Evolutionary conservation across 1,140 invertebrate species (phyloP), one percentile per base, ranked within the genome.

Genomic region (Bombus picipes): DNA sequence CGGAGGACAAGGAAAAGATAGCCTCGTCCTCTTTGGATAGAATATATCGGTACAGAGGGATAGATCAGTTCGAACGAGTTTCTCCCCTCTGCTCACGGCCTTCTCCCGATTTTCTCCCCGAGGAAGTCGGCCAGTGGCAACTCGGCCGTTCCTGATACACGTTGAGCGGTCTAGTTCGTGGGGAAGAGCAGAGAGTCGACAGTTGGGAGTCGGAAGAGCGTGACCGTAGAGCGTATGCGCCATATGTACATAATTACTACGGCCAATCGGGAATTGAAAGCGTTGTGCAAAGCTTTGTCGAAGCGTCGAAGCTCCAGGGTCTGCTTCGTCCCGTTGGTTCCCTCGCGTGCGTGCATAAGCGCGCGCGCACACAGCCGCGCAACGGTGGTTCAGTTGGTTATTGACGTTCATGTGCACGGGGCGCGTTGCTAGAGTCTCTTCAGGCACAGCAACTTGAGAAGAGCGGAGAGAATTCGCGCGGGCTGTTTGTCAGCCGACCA

Each of bases 341-440:
- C 75, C 87, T 86, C 59, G 71, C 59, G 47, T 80, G 65, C 83
- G 65, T 73, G 83, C 85, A 32, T 62, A 43, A 85, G 86, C 85
- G 81, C 90, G 90, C 88, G 91, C 88, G 88, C 91, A 89, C 87
- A 77, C 73, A 81, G 75, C 87, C 73, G 88, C 89, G 80, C 92
- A 89, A 73, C 83, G 81, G 78, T 76, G 70, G 86, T 91, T 93
- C 93, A 94, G 93, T 94, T 90, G 87, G 89, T 90, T 91, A 92
- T 93, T 87, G 93, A 92, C 93, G 87, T 90, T 89, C 92, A 89
- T 43, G 62, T 85, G 53, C 89, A 90, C 91, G 86, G 91, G 90
- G 82, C 91, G 92, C 91, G 88, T 89, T 87, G 85, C 85, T 84
- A 84, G 57, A 80, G 68, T 41, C 83, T 80, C 53, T 47, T 84